Percentiles rank a stretch among this genome's conserved stretches.
Evolutionary conservation across 2,113 vertebrate species (phyloP).

Genomic region (Tinamus guttatus): DNA sequence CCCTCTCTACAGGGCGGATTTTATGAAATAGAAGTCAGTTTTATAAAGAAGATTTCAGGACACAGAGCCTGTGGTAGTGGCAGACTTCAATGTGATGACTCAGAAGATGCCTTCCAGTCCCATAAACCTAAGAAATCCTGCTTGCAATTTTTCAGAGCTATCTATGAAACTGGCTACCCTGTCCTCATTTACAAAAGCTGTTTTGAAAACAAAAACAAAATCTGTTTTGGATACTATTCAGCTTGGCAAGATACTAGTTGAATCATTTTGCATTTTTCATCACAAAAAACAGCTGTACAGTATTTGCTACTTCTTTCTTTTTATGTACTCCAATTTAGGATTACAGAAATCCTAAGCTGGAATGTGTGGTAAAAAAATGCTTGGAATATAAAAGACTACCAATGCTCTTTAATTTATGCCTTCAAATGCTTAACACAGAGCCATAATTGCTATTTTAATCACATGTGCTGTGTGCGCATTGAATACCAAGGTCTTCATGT

Average conservation of each 20-base stretch:
- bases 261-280: conserved; percentile 3
- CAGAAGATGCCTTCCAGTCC: neutral
- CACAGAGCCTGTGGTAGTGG: neutral
- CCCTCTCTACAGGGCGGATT: rapidly evolving
- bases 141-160: neutral
- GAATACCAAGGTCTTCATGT: conserved; percentile 48
- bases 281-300: neutral
- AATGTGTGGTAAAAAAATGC: conserved; percentile 3
- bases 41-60: neutral
- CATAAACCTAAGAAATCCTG: neutral
- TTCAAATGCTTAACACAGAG: conserved; percentile 40
- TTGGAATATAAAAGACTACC: conserved; percentile 48
- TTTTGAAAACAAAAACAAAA: neutral
- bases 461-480: conserved; percentile 23
- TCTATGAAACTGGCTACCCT: neutral
- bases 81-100: neutral
- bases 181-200: neutral
- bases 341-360: neutral
- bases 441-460: conserved; percentile 69
- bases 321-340: conserved; percentile 2
- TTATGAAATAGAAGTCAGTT: neutral
- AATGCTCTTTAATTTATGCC: conserved; percentile 51
- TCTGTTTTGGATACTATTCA: neutral
- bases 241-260: neutral
- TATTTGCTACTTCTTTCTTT: conserved; percentile 31